These are phyloP conservation scores for Cynopterus brachyotis DNA, from an alignment of 2,113 vertebrate species.

Conservation along the genomic window DNA sequence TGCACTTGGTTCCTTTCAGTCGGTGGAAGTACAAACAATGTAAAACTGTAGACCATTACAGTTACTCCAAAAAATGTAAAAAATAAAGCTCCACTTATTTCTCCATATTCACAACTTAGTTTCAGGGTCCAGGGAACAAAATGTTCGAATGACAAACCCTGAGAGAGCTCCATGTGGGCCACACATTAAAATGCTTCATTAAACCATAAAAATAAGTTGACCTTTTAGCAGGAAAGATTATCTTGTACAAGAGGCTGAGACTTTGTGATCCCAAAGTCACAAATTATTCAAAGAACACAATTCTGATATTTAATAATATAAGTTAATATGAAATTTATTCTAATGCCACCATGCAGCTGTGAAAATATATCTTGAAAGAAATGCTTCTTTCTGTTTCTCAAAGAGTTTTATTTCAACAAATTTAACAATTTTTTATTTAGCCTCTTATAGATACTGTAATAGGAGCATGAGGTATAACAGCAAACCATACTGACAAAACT, in stretches of 20 bases:
- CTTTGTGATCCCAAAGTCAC: constrained; percentile 17
- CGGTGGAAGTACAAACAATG: background rate
- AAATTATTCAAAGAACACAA: constrained; percentile 15
- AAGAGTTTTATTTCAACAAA: background rate
- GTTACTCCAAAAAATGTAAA: background rate
- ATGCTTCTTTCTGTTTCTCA: background rate
- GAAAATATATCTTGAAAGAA: background rate
- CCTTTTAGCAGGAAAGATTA: constrained; percentile 57
- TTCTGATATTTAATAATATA: constrained; percentile 22
- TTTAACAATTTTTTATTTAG: background rate
- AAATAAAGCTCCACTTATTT: constrained; percentile 4
- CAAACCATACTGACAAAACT: background rate
- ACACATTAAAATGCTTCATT: constrained; percentile 70
- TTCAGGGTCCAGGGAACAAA: constrained; percentile 16
- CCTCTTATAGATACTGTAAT: background rate
- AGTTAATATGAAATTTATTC: constrained; percentile 22
- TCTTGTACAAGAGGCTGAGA: constrained; percentile 37
- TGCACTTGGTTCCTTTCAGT: background rate
- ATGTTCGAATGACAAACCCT: constrained; percentile 37
- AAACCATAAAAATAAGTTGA: constrained; percentile 60
- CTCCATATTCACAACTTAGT: background rate
- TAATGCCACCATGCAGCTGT: background rate
- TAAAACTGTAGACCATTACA: background rate
- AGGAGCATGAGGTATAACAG: background rate
- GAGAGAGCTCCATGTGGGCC: constrained; percentile 36